Base-by-base conservation (phyloP, 2,888 invertebrate species). In the Mesodorylaimus sp. region DNA sequence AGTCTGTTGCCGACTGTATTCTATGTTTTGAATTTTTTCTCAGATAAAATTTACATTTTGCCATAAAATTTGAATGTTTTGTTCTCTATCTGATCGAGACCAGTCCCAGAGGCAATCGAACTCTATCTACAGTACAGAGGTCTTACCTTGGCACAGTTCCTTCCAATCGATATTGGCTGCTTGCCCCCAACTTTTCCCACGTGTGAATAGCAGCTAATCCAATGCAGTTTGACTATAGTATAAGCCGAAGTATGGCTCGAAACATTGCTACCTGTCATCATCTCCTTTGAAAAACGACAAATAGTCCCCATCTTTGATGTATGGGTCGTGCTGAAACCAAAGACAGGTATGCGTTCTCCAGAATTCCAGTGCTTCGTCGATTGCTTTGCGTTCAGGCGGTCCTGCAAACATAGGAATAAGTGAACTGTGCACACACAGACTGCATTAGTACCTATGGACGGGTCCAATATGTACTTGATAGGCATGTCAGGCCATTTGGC, bases 91-190 rank as follows among this genome's bases (percentile, higher is more conserved):
- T 32, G 55, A 52, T 13, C 62, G 49, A 1, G 58, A 56, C 29
- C 62, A 61, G 16, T 55, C 56, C n/a, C n/a, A n/a, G n/a, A n/a
- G n/a, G n/a, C n/a, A n/a, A n/a, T n/a, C n/a, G n/a, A n/a, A n/a
- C n/a, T n/a, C n/a, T n/a, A n/a, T n/a, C n/a, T n/a, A n/a, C n/a
- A n/a, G n/a, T n/a, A n/a, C n/a, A n/a, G n/a, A n/a, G n/a, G n/a
- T n/a, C n/a, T n/a, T n/a, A n/a, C n/a, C n/a, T n/a, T n/a, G n/a
- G n/a, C n/a, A n/a, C n/a, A n/a, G n/a, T n/a, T n/a, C n/a, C n/a
- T n/a, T n/a, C 64, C 64, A 36, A 64, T 63, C 19, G 63, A 64
- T 24, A 64, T 51, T 10, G 62, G 61, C 52, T 64, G 64, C n/a
- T 61, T 51, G 5, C 64, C 64, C 13, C 64, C 64, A 47, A 57